These are phyloP conservation scores for Siniperca obscura DNA, from an alignment of 2,797 vertebrate genomes.

Conservation along the genomic window DNA sequence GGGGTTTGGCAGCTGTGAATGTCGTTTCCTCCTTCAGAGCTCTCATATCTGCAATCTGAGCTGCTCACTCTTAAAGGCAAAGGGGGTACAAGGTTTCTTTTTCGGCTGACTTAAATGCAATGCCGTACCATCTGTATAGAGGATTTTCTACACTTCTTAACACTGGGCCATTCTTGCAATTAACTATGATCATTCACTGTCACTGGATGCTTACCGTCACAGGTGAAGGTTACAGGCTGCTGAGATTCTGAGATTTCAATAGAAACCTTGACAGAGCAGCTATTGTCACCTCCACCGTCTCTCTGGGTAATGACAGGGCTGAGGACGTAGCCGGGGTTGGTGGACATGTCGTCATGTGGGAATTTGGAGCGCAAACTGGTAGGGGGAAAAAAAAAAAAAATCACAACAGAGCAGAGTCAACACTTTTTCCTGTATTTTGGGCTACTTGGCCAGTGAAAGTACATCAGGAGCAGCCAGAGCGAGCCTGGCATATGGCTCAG, in stretches of 20 bases:
- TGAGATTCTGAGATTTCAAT: conserved; percentile 96
- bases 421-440: conserved; percentile 4
- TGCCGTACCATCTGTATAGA: not conserved
- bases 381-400: not conserved
- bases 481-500: conserved; percentile 29
- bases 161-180: not conserved
- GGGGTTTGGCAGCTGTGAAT: conserved; percentile 66
- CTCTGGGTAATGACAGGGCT: conserved; percentile 93
- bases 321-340: conserved; percentile 93
- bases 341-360: conserved; percentile 81
- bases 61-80: conserved; percentile 49
- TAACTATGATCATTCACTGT: not conserved
- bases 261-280: conserved; percentile 94
- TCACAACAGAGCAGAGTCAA: conserved; percentile 14
- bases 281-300: conserved; percentile 86
- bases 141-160: not conserved
- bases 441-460: conserved; percentile 16
- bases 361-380: conserved; percentile 90
- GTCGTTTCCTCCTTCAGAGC: conserved; percentile 58
- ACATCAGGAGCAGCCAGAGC: conserved; percentile 17
- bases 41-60: conserved; percentile 65
- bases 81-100: conserved; percentile 13
- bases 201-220: conserved; percentile 89
- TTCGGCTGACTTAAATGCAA: conserved; percentile 1
- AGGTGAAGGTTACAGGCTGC: conserved; percentile 98